Evolutionary conservation across 92 coral and sea anemone genomes (phyloP), one percentile per base, ranked within the genome.

Genomic region (Bergia puertoricense): DNA sequence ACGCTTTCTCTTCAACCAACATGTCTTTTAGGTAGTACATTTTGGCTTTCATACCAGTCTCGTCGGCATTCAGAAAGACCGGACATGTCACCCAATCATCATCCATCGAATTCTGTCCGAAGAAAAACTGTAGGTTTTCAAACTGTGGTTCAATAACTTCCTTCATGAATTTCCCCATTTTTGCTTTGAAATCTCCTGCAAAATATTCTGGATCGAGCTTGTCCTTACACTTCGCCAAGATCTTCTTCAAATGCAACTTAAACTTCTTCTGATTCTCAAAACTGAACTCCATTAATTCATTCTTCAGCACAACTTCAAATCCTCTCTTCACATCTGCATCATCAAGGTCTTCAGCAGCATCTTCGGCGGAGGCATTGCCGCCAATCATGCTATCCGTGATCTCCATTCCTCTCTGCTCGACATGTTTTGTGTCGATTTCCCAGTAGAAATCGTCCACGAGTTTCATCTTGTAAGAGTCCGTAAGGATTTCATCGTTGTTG

Each of bases 311-410:
- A 45, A 86, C 85, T 46, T 90, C 90, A 87, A 81, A 86, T 6
- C 90, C 92, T 0, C 40, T 7, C 37, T 54, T 22, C 7, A 46
- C 80, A 16, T 23, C 20, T 1, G 71, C 48, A 0, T 76, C 90
- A 0, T 86, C 92, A 0, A 86, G 30, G 0, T 81, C 90, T 11
- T 86, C 88, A 6, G 39, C 40, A 1, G 11, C 72, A 1, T 90
- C 92, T 67, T 90, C 92, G 23, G 88, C 92, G 37, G 92, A 90
- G 2, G 92, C 85, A 75, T 90, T 90, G 13, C 92, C 92, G 9
- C 92, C 92, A 44, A 90, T 81, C 90, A 90, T 75, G 59, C 81
- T 79, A 16, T 90, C 92, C 18, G 85, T 39, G n/a, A 86, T 76
- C 30, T 4, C n/a, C 22, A 65, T 76, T 13, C 88, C 92, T n/a